These are phyloP conservation scores for Procambarus clarkii DNA, from an alignment of 1,140 invertebrate genomes.

Conservation along the genomic window DNA sequence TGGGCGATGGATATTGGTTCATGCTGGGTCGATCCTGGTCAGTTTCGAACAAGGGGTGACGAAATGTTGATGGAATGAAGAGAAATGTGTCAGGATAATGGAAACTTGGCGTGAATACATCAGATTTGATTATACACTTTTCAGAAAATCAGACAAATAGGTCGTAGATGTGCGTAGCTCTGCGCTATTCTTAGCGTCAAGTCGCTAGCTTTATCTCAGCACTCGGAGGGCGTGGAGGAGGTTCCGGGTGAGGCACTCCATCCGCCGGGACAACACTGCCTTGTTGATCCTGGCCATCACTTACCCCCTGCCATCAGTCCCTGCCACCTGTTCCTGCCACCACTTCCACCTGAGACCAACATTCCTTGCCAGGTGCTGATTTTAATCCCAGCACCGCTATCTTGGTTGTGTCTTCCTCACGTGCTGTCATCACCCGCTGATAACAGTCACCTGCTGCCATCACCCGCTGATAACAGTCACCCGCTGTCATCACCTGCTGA, in stretches of 20 bases:
- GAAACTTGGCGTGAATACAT: neutral
- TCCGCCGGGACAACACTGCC: slow-evolving; percentile 20
- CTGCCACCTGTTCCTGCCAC: neutral
- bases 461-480: too few relatives aligned
- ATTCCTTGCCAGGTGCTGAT: too few relatives aligned
- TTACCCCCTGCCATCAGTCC: neutral
- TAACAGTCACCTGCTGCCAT: neutral
- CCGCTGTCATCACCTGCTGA: neutral
- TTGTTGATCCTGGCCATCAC: neutral
- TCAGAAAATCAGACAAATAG: neutral
- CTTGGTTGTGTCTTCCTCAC: neutral
- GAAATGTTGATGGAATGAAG: slow-evolving; percentile 32
- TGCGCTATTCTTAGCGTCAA: neutral
- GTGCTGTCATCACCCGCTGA: too few relatives aligned
- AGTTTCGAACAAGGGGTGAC: slow-evolving; percentile 3
- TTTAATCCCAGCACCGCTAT: neutral
- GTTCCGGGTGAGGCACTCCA: slow-evolving; percentile 29
- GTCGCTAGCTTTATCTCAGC: neutral
- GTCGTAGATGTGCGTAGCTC: neutral
- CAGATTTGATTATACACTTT: too few relatives aligned
- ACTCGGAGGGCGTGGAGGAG: neutral
- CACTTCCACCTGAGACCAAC: neutral
- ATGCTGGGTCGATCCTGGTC: slow-evolving; percentile 31
- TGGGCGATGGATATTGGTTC: slow-evolving; percentile 43
- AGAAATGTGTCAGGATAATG: slow-evolving; percentile 8